Evolutionary conservation across 2,888 invertebrate species (phyloP), one percentile per base, ranked within the genome.

Genomic region (Microctonus brassicae): DNA sequence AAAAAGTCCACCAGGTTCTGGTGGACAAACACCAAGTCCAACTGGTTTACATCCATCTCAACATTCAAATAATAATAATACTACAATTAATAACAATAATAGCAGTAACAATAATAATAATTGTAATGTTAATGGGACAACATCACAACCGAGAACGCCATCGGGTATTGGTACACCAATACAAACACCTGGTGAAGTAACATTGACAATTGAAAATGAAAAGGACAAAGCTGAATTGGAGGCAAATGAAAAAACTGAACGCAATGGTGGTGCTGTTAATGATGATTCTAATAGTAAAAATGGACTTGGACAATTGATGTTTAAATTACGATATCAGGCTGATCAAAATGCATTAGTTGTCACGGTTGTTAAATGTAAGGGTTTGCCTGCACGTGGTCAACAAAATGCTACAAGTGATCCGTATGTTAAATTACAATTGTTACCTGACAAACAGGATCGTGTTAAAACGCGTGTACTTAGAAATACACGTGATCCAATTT

Each of bases 371-470:
- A 94, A 95, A 58, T 97, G 97, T 88, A 93, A 93, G 77, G 95
- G 95, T 47, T 89, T 98, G 61, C 97, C 97, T 0, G 94, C 94
- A 0, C 93, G 95, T 82, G 95, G 96, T 85, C 93, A 94, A 0
- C 91, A 91, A 77, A 90, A 94, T 9, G 94, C 94, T 0, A 95
- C 95, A 9, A 93, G 94, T 81, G 99, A 99, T 90, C 99, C 99
- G 0, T 99, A 99, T 88, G 97, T 99, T 42, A 99, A 99, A 88
- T 91, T 99, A 70, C 99, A 98, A 87, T 91, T 99, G 47, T 89
- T 99, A 77, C 99, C 99, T 0, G 99, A 99, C 84, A 98, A 98
- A 88, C 97, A 97, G 86, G 98, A 98, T 87, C 97, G 97, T 88
- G 98, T 97, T 69, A 98, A 98, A 89, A 98, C 98, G 73, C 91